Evolutionary conservation across 2,113 vertebrate species (phyloP), one percentile per base, ranked within the genome.

Genomic region (Aptenodytes forsteri): DNA sequence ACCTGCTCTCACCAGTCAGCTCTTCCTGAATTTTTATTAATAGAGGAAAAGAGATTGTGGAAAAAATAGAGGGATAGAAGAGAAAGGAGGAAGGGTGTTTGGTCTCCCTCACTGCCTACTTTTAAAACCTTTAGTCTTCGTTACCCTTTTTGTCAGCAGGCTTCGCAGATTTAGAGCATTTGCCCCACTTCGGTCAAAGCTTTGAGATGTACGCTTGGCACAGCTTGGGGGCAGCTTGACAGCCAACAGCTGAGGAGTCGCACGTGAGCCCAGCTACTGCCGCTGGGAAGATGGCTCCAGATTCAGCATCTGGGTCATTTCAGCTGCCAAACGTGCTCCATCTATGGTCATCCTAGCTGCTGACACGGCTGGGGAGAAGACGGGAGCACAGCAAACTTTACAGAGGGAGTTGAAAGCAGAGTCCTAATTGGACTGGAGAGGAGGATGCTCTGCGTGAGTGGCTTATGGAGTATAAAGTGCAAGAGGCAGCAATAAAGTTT

Each of bases 281-380:
- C 95, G 87, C 94, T 96, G 95, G 89, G 81, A 88, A 66, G 73
- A 91, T 94, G 91, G 83, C 78, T 97, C 89, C 81, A 89, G 75
- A 87, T 91, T 47, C 89, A 94, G 91, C 89, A 95, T 95, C 95
- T 96, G 93, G 75, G 84, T 77, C 78, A 52, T 55, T 61, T 70
- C 81, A 80, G 87, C 89, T 96, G 94, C 95, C 89, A 97, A 66
- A 73, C 16, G 0, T 77, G 81, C 87, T 96, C 91, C 66, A 50
- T 95, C 89, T 96, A 54, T 58, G 87, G 90, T 84, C 52, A 78
- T 38, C 64, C 56, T 52, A 40, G 73, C 80, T 95, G 89, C 91
- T 93, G 70, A 66, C 2, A 4, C 0, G 3, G 32, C 4, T 5
- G 36, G 69, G 59, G 61, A 76, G 67, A 94, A 65, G 58, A 70